Base-by-base conservation (phyloP, 1,140 invertebrate genomes). In the Drosophila tropicalis region DNA sequence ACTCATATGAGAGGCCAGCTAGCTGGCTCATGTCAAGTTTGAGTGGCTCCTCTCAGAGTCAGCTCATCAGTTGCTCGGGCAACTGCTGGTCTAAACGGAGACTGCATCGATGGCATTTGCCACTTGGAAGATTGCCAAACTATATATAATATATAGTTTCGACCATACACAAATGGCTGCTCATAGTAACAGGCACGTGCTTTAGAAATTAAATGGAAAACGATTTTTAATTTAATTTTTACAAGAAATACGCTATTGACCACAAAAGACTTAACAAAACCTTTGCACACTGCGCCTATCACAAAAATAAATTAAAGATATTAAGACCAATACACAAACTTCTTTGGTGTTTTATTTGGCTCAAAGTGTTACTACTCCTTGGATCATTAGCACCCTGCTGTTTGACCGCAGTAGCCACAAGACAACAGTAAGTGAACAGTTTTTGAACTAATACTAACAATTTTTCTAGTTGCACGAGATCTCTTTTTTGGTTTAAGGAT, bases 141-240 rank as follows among this genome's bases (percentile, higher is more conserved):
- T 65, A 13, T 60, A 47, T 13, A 51, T 19, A 51, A 22, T 51
- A 22, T 51, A 12, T 12, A 51, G 44, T 51, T 22, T 19, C 19
- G 10, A 29, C 29, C 5, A 67, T 36, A 58, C 5, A 47, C 25
- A 71, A 63, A 39, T 55, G 39, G 41, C 62, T 47, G 29, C 55
- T 4, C 25, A 47, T 19, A 47, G 44, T 17, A 9, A 12, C 36
- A 22, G 17, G 51, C 73, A 77, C 72, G 76, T 84, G 69, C 54
- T 57, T 17, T 44, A 67, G 58, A 64, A 72, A 67, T 64, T 19
- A 39, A 57, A 54, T 39, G 34, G 66, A 62, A 66, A 85, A 85
- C 69, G 62, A 65, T 69, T 78, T 85, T 77, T 81, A 85, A 84
- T 84, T 85, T 81, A 77, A 84, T 77, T 81, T 79, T 62, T 32